Percentiles rank a stretch among this genome's conserved stretches.
phyloP scores from a whole-genome alignment of 2,113 vertebrate genomes.

The Pongo abelii region DNA sequence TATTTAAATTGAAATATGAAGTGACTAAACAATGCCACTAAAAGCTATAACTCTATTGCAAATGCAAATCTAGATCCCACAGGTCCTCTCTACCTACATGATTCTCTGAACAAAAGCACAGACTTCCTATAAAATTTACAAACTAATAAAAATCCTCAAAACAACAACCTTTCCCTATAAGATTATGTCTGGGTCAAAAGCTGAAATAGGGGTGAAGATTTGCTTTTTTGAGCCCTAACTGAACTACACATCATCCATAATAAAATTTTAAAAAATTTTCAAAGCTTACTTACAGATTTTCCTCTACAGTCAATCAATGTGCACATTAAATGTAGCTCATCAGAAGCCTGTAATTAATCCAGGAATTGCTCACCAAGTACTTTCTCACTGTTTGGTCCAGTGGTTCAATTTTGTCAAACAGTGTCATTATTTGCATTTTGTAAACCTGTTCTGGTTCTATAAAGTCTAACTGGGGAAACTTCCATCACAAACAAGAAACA shows the following conservation, averaged over 20 bases:
- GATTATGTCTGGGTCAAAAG: background rate
- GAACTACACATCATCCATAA: background rate
- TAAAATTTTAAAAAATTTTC: background rate
- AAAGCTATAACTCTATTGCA: background rate
- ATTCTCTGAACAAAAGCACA: background rate
- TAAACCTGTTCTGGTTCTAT: background rate
- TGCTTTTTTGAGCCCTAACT: background rate
- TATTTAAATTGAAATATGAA: conserved; percentile 12
- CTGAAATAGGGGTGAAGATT: background rate
- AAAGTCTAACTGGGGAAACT: conserved; percentile 26
- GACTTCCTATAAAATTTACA: background rate
- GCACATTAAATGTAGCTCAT: background rate
- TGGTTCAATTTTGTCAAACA: conserved; percentile 40
- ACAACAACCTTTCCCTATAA: background rate
- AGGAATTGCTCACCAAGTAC: conserved; percentile 10
- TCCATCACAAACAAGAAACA: conserved; percentile 38
- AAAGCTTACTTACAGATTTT: background rate
- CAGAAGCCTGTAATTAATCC: conserved; percentile 34
- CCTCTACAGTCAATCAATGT: background rate
- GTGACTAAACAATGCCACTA: background rate
- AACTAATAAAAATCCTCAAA: conserved; percentile 35
- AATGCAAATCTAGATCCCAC: background rate
- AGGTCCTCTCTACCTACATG: background rate
- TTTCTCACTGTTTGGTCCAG: conserved; percentile 3
- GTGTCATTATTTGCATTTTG: conserved; percentile 40